Evolutionary conservation across 2,888 invertebrate species (phyloP).

Genomic region (Drosophila longiperda): DNA sequence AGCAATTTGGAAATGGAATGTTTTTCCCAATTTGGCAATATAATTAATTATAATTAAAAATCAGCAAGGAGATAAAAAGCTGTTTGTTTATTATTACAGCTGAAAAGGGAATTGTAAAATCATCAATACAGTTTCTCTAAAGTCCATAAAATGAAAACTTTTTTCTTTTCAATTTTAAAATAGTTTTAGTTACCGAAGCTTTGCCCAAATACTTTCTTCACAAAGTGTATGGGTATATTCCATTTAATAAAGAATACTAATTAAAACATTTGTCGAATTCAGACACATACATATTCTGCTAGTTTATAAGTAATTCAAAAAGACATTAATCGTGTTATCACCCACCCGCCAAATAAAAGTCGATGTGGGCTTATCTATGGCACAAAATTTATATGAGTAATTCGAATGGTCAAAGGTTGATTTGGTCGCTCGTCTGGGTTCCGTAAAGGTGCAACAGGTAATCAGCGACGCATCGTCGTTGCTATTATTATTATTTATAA

Average conservation of each 20-base stretch:
- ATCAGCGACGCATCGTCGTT: constrained; percentile 41
- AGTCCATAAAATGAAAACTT: no score
- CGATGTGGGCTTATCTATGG: constrained; percentile 53
- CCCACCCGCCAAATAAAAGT: constrained; percentile 22
- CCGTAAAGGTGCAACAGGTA: constrained; percentile 61
- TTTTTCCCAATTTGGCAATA: no score
- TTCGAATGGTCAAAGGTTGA: constrained; percentile 80
- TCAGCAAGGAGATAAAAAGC: no score
- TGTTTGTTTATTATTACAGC: no score
- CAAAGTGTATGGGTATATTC: background rate
- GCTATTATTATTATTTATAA: constrained; percentile 57
- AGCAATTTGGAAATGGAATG: no score
- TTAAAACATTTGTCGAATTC: background rate
- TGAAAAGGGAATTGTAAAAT: background rate
- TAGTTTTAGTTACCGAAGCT: no score
- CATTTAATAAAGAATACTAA: background rate
- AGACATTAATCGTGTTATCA: constrained; percentile 24
- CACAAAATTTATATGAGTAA: constrained; percentile 74
- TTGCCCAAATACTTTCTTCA: background rate
- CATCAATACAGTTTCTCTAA: no score
- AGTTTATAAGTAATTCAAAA: background rate
- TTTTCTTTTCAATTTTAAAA: no score
- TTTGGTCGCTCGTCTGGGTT: constrained; percentile 62
- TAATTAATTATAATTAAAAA: no score
- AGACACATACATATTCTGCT: background rate